Percentiles rank a stretch among this genome's conserved stretches.
Evolutionary conservation across 2,888 invertebrate species (phyloP).

Genomic region (Scaptomyza flava): DNA sequence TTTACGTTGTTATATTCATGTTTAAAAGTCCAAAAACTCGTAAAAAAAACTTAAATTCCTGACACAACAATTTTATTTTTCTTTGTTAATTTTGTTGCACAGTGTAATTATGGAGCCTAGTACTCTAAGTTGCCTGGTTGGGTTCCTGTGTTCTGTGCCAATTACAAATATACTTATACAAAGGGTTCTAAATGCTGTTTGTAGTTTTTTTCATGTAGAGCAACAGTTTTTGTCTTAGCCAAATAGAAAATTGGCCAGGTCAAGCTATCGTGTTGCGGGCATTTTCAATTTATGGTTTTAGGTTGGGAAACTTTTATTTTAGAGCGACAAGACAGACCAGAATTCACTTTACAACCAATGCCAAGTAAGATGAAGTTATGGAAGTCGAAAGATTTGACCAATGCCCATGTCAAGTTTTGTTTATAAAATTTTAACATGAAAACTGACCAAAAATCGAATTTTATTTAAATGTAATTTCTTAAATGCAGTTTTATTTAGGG

Average conservation of each 20-base stretch:
- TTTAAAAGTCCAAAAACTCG: too few species aligned
- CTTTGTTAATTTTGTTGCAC: too few species aligned
- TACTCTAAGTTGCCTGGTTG: not conserved
- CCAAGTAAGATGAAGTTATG: too few species aligned
- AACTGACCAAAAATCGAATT: too few species aligned
- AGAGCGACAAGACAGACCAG: constrained; percentile 40
- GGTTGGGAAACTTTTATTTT: constrained; percentile 48
- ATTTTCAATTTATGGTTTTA: not conserved
- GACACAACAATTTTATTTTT: too few species aligned
- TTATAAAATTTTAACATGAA: too few species aligned
- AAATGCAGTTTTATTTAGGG: too few species aligned
- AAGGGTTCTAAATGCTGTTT: not conserved
- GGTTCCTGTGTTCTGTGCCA: constrained; percentile 16
- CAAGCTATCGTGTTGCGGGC: not conserved
- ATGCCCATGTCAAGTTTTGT: too few species aligned
- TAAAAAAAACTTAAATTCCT: too few species aligned
- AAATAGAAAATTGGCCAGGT: constrained; percentile 60
- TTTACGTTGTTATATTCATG: too few species aligned
- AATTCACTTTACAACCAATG: constrained; percentile 47
- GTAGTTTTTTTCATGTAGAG: constrained; percentile 20
- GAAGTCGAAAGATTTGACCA: too few species aligned
- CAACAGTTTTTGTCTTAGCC: constrained; percentile 64
- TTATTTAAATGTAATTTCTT: too few species aligned
- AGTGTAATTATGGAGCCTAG: constrained; percentile 32
- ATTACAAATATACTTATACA: constrained; percentile 30